Percentiles rank a stretch among this genome's conserved stretches.
Conservation (phyloP, 2,797 vertebrate species). For the Syngnathus acus region DNA sequence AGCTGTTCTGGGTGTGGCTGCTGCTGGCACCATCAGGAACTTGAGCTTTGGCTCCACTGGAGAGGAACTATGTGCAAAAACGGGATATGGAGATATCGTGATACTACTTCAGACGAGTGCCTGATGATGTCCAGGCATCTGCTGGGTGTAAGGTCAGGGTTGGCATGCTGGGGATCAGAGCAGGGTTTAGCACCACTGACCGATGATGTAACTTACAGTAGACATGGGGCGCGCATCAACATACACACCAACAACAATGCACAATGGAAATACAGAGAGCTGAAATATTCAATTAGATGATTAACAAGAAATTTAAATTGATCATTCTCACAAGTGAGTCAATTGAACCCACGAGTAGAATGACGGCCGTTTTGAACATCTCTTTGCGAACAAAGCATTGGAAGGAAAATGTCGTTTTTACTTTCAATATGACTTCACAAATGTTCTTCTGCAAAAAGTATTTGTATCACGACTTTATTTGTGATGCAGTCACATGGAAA, state of each 20-base stretch:
- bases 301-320: too few relatives aligned
- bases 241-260: too few relatives aligned
- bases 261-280: too few relatives aligned
- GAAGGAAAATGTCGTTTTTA: too few relatives aligned
- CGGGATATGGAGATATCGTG: background rate
- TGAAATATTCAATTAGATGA: too few relatives aligned
- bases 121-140: slow-evolving; percentile 12
- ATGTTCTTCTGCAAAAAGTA: too few relatives aligned
- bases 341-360: too few relatives aligned
- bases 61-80: slow-evolving; percentile 1
- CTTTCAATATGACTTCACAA: too few relatives aligned
- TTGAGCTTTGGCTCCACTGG: slow-evolving; percentile 11
- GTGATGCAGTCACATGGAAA: background rate
- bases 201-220: slow-evolving; percentile 1
- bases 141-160: slow-evolving; percentile 9
- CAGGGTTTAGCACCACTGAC: slow-evolving; percentile 13
- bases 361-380: too few relatives aligned
- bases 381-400: too few relatives aligned
- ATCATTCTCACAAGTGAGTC: too few relatives aligned
- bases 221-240: too few relatives aligned
- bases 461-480: background rate
- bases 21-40: slow-evolving; percentile 41
- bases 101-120: slow-evolving; percentile 1
- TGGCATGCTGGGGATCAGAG: slow-evolving; percentile 18
- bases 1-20: slow-evolving; percentile 48